phyloP scores from a whole-genome alignment of 2,113 vertebrate genomes.

The Triplophysa dalaica region DNA sequence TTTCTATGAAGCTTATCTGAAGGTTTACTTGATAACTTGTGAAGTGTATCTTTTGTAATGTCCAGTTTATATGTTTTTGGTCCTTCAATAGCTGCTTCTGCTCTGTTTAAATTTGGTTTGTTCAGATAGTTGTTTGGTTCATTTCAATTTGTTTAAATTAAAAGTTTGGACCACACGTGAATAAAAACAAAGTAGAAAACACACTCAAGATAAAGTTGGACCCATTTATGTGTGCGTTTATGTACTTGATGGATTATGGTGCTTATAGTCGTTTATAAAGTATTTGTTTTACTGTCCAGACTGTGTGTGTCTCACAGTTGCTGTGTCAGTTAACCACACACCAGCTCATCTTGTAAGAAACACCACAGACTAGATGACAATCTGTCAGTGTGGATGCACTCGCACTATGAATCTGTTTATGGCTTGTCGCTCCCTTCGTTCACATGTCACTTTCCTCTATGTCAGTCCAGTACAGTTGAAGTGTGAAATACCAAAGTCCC shows the following conservation, averaged over 20 bases:
- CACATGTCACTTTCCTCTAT: background rate
- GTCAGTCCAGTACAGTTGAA: background rate
- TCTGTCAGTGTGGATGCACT: conserved; percentile 29
- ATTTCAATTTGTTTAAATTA: too few species aligned
- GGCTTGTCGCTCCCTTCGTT: conserved; percentile 5
- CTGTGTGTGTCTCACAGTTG: background rate
- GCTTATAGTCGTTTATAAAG: background rate
- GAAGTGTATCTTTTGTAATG: too few species aligned
- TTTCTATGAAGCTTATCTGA: background rate
- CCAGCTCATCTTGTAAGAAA: conserved; percentile 10
- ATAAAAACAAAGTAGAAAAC: too few species aligned
- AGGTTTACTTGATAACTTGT: background rate
- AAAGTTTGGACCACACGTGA: too few species aligned
- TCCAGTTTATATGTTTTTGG: too few species aligned
- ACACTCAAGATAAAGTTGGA: too few species aligned
- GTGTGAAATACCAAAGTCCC: background rate
- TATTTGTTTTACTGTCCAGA: background rate
- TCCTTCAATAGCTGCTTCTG: too few species aligned
- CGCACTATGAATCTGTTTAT: conserved; percentile 21
- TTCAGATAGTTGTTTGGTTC: too few species aligned
- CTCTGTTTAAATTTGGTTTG: too few species aligned
- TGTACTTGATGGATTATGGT: background rate
- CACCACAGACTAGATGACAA: conserved; percentile 10
- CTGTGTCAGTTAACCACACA: conserved; percentile 22
- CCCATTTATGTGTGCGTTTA: background rate